Conservation (phyloP, 1,140 invertebrate species). For the Pristionchus pacificus region DNA sequence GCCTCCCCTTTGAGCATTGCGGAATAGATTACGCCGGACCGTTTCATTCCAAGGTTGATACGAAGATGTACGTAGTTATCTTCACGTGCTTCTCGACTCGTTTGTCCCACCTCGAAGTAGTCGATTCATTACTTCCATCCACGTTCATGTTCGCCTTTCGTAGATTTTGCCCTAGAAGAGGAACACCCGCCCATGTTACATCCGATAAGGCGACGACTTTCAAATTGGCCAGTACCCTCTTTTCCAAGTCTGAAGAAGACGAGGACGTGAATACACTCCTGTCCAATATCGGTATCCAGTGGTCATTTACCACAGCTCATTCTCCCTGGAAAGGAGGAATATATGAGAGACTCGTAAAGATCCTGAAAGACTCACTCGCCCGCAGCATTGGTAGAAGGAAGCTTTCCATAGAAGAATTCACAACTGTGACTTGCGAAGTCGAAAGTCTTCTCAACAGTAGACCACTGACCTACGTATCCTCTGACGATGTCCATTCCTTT, state of each 20-base stretch:
- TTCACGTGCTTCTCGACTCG: no score
- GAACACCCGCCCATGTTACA: background rate
- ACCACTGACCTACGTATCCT: background rate
- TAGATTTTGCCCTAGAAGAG: background rate
- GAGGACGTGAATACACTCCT: background rate
- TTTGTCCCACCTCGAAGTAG: background rate
- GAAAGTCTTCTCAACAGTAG: background rate
- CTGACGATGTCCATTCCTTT: background rate
- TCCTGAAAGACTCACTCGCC: background rate
- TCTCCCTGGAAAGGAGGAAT: constrained; percentile 1
- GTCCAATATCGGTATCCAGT: background rate
- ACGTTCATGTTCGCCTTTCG: background rate
- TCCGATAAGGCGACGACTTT: constrained; percentile 3
- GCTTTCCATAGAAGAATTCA: background rate
- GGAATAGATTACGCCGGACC: no score
- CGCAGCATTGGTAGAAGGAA: background rate
- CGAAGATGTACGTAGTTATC: no score
- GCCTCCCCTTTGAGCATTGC: no score
- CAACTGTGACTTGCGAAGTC: background rate
- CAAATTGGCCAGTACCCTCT: background rate
- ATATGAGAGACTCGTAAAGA: background rate
- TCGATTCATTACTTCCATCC: background rate
- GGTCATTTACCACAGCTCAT: background rate
- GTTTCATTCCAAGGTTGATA: no score
- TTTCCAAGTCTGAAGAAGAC: background rate